Evolutionary conservation across 23 tunicate genomes (phyloP).

Genomic region (Pegea sp.): DNA sequence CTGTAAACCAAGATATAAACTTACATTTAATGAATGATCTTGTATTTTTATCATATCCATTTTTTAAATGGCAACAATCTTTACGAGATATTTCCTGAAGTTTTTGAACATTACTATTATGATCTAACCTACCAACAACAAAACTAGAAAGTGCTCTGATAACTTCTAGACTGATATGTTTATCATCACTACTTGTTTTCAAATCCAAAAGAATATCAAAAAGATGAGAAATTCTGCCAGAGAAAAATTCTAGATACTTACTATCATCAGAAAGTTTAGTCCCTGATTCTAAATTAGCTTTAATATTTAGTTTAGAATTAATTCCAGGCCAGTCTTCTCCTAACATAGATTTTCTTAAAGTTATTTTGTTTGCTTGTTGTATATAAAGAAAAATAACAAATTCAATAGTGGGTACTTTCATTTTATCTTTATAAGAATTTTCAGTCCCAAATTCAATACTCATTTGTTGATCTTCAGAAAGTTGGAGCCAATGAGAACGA

Average conservation of each 20-base stretch:
- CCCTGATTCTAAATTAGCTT: slow-evolving; percentile 4
- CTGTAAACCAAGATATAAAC: slow-evolving; percentile 37
- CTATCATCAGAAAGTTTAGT: slow-evolving; percentile 32
- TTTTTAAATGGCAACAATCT: slow-evolving; percentile 10
- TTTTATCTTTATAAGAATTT: slow-evolving; percentile 12
- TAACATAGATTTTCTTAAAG: slow-evolving; percentile 42
- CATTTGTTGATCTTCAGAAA: slow-evolving; percentile 53
- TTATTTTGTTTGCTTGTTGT: slow-evolving; percentile 57
- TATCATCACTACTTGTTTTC: background rate
- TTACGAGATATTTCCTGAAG: slow-evolving; percentile 17
- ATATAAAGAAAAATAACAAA: slow-evolving; percentile 70
- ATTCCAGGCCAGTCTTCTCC: slow-evolving; percentile 94
- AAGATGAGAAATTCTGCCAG: slow-evolving; percentile 23
- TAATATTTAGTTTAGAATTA: slow-evolving; percentile 24
- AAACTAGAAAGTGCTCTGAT: slow-evolving; percentile 17
- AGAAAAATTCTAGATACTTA: slow-evolving; percentile 30
- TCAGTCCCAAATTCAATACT: slow-evolving; percentile 11
- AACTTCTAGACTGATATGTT: slow-evolving; percentile 10
- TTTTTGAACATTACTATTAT: slow-evolving; percentile 8
- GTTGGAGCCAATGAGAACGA: slow-evolving; percentile 13
- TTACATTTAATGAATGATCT: slow-evolving; percentile 14
- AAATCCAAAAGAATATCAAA: slow-evolving; percentile 27
- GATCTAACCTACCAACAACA: slow-evolving; percentile 9
- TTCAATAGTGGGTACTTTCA: slow-evolving; percentile 52
- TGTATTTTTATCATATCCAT: slow-evolving; percentile 25